Evolutionary conservation across 2,113 vertebrate genomes (phyloP).

Genomic region (Cairina moschata): DNA sequence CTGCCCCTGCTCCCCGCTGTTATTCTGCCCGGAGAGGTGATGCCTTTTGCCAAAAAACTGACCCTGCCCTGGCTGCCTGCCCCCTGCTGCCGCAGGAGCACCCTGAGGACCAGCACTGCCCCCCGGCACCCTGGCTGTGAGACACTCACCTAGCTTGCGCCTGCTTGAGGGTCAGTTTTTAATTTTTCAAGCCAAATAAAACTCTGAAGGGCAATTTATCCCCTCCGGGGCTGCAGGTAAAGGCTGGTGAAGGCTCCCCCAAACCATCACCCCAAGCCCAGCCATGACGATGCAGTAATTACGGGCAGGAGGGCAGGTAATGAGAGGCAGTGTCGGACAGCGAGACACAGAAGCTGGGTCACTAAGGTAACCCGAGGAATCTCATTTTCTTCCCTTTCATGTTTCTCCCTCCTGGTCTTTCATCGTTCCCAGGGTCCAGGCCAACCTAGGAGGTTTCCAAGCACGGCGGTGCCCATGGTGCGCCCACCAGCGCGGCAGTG

Average conservation of each 20-base stretch:
- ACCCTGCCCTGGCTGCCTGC: rapidly evolving
- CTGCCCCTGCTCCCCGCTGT: conserved; percentile 41
- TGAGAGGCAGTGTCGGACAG: conserved; percentile 26
- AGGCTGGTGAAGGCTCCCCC: neutral
- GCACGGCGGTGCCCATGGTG: too few relatives aligned
- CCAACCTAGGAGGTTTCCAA: neutral
- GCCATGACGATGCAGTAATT: neutral
- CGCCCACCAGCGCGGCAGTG: too few relatives aligned
- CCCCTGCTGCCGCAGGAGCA: too few relatives aligned
- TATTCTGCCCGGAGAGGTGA: conserved; percentile 33
- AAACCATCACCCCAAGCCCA: neutral
- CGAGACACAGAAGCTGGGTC: neutral
- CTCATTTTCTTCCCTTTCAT: conserved; percentile 43
- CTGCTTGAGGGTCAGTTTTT: neutral
- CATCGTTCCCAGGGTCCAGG: neutral
- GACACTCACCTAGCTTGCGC: neutral
- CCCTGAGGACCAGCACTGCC: neutral
- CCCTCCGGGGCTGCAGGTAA: neutral
- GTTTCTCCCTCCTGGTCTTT: neutral
- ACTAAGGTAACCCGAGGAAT: conserved; percentile 37
- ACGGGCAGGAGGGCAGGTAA: conserved; percentile 24
- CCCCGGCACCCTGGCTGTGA: rapidly evolving
- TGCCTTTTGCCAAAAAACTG: conserved; percentile 21
- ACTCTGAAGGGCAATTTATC: neutral
- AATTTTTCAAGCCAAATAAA: neutral